Evolutionary conservation across 2,888 invertebrate genomes (phyloP), one percentile per base, ranked within the genome.

Genomic region (Spialia ferax): DNA sequence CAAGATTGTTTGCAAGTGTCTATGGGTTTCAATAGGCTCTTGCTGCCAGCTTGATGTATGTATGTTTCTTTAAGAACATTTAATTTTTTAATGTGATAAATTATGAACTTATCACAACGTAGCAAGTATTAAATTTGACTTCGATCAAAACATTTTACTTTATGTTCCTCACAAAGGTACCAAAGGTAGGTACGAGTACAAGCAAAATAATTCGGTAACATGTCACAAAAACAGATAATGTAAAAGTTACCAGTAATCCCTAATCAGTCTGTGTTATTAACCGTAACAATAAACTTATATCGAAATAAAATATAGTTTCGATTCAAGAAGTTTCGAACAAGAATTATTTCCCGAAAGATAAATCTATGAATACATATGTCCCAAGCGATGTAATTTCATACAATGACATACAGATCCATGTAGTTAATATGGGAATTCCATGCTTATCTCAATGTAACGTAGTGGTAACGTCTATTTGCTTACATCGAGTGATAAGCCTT

Each of bases 1-100:
- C 50, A 23, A 59, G 57, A 59, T 38, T 59, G 65, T 65, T 65
- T 65, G 50, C 57, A 57, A 64, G 65, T 65, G 65, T 65, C 65
- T 65, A 65, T 59, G 59, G 52, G 63, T 54, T 63, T 65, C 65
- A 65, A 65, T 63, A 63, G 55, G n/a, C 52, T n/a, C 48, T 48
- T 52, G 23, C 15, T 61, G n/a, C 48, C 13, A 61, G 61, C 48
- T 45, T 45, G 42, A 0, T n/a, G n/a, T n/a, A 11, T n/a, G n/a
- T 23, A 26, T 15, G 23, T n/a, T 26, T 20, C 13, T 13, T 52
- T 22, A n/a, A 4, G n/a, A 23, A 13, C 23, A 26, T 48, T 20
- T n/a, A n/a, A n/a, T n/a, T n/a, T n/a, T 48, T 20, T 3, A 48
- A 20, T 20, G 48, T 48, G 20, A 48, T 48, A 48, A 48, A 48